Conservation (phyloP, 2,888 invertebrate genomes). For the Syrphus vitripennis region DNA sequence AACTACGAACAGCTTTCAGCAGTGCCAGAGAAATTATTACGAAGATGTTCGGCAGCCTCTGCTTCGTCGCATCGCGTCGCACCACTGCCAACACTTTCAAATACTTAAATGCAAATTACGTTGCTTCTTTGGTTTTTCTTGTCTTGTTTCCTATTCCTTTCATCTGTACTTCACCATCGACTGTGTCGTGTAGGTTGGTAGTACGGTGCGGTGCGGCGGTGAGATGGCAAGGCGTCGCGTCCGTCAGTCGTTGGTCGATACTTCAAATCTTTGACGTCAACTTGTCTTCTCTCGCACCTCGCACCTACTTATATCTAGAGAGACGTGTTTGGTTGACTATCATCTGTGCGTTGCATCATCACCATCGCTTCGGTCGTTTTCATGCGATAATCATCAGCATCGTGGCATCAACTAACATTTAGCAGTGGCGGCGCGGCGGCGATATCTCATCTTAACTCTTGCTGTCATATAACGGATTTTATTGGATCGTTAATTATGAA, state of each 20-base stretch:
- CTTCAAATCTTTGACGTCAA: slow-evolving; percentile 47
- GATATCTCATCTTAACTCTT: slow-evolving; percentile 59
- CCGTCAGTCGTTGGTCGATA: background rate
- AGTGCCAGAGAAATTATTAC: background rate
- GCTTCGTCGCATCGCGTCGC: background rate
- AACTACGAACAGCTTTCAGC: background rate
- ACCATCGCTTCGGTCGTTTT: slow-evolving; percentile 4
- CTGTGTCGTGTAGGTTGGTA: too few relatives aligned
- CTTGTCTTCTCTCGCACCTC: slow-evolving; percentile 41
- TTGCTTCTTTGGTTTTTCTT: slow-evolving; percentile 8
- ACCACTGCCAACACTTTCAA: background rate
- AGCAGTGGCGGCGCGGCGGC: slow-evolving; percentile 14
- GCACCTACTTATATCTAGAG: background rate
- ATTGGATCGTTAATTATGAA: slow-evolving; percentile 73
- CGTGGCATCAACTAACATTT: slow-evolving; percentile 1
- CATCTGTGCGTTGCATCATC: slow-evolving; percentile 38
- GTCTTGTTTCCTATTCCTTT: slow-evolving; percentile 9
- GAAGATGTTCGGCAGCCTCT: background rate
- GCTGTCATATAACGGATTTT: slow-evolving; percentile 72
- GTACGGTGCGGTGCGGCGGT: too few relatives aligned
- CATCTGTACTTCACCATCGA: background rate
- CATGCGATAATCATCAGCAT: slow-evolving; percentile 28
- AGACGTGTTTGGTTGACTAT: background rate
- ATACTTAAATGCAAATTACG: slow-evolving; percentile 32
- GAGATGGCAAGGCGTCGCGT: background rate